These are phyloP conservation scores for Phragmatobia fuliginosa DNA, from an alignment of 2,888 invertebrate genomes.

Conservation along the genomic window DNA sequence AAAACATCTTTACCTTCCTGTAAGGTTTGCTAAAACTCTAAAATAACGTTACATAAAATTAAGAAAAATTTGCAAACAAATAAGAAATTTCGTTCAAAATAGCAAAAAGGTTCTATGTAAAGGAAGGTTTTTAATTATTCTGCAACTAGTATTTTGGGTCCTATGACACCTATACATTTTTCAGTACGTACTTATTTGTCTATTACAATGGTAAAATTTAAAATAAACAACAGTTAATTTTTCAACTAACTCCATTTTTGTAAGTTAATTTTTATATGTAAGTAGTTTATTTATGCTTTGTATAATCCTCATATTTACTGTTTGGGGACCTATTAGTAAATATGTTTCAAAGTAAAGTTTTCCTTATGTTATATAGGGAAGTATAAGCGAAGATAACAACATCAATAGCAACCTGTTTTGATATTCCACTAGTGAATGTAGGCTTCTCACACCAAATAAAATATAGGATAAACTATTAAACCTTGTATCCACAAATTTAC, in stretches of 20 bases:
- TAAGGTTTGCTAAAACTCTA: slow-evolving; percentile 25
- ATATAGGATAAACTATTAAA: neutral
- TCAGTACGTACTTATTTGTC: neutral
- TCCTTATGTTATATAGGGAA: neutral
- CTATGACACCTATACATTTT: neutral
- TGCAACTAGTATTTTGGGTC: neutral
- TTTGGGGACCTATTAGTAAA: neutral
- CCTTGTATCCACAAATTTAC: neutral
- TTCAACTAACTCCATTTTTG: neutral
- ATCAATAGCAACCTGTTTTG: no score
- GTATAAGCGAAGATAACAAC: neutral
- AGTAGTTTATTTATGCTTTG: neutral
- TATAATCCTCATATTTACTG: neutral
- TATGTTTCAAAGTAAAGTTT: neutral
- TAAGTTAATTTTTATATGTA: neutral
- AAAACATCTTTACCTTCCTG: slow-evolving; percentile 43
- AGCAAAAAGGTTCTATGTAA: slow-evolving; percentile 33
- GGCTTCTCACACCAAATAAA: no score
- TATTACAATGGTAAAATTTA: neutral
- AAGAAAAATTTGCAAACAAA: slow-evolving; percentile 27
- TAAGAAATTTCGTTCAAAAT: slow-evolving; percentile 32
- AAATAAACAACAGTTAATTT: neutral
- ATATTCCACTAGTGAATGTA: no score
- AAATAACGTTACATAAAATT: slow-evolving; percentile 27
- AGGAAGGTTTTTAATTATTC: neutral